Evolutionary conservation across 35 echinoderm and acorn worm species (phyloP).

Genomic region (Chiridota heheva): DNA sequence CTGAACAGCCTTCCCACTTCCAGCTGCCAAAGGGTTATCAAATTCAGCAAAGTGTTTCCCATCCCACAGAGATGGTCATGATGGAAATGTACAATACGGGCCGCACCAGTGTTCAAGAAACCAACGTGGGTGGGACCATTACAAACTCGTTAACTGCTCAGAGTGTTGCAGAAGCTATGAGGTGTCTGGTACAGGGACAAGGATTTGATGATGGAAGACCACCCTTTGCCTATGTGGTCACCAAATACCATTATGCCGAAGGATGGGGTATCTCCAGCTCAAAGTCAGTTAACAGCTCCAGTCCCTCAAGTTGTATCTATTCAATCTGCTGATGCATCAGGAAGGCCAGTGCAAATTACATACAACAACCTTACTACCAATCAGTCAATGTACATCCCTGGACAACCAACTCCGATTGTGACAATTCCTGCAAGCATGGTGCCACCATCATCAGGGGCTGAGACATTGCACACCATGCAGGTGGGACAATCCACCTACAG

Average conservation of each 20-base stretch:
- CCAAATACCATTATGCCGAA: slow-evolving; percentile 32
- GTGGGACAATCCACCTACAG: slow-evolving; percentile 1
- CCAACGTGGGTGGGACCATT: too few relatives aligned
- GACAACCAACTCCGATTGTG: neutral
- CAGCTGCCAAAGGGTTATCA: too few relatives aligned
- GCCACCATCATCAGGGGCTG: neutral
- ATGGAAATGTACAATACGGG: too few relatives aligned
- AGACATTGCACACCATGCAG: neutral
- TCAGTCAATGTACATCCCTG: neutral
- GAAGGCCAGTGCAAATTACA: neutral
- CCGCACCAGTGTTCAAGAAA: too few relatives aligned
- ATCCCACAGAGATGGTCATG: too few relatives aligned
- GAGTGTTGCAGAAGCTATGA: slow-evolving; percentile 42
- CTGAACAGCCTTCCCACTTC: too few relatives aligned
- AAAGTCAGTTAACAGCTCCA: neutral
- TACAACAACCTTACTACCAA: slow-evolving; percentile 14
- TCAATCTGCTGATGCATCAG: slow-evolving; percentile 15
- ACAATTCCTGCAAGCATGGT: neutral
- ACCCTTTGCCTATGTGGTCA: slow-evolving; percentile 32
- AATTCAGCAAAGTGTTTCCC: too few relatives aligned
- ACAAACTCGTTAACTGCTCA: slow-evolving; percentile 1
- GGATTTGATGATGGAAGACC: slow-evolving; percentile 10
- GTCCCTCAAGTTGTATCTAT: slow-evolving; percentile 20
- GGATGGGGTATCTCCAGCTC: neutral
- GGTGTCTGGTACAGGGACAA: slow-evolving; percentile 47